A percentile compares a stretch with the other conserved stretches of the same genome.
phyloP scores from a whole-genome alignment of 2,797 vertebrate genomes.

The Enteromius radiatus region DNA sequence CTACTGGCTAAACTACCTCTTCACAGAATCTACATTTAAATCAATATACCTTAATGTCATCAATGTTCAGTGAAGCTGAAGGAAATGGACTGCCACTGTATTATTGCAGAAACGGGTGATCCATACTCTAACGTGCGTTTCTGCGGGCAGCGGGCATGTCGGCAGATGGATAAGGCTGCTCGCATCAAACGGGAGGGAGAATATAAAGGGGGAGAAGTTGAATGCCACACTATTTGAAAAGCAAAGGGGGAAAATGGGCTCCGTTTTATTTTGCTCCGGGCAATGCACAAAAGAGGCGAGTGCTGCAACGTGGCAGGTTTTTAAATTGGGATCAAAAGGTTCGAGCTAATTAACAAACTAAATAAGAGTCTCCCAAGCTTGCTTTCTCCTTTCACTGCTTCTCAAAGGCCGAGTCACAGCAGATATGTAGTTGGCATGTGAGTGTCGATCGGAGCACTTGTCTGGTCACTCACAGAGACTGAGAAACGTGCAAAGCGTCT shows the following conservation, averaged over 20 bases:
- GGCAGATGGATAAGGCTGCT: conserved; percentile 67
- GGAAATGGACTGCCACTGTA: conserved; percentile 68
- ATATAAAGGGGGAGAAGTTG: conserved; percentile 53
- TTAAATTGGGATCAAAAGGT: conserved; percentile 85
- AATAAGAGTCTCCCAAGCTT: conserved; percentile 75
- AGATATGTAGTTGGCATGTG: conserved; percentile 41
- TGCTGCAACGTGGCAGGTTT: conserved; percentile 73
- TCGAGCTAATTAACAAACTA: conserved; percentile 83
- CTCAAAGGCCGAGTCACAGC: conserved; percentile 38
- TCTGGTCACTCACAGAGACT: not conserved
- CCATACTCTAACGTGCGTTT: conserved; percentile 63
- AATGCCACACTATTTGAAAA: conserved; percentile 72
- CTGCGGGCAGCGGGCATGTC: conserved; percentile 61
- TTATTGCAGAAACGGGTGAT: conserved; percentile 57
- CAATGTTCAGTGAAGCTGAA: conserved; percentile 65
- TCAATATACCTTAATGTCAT: conserved; percentile 62
- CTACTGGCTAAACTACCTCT: not conserved
- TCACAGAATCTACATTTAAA: conserved; percentile 1
- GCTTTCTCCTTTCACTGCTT: conserved; percentile 50
- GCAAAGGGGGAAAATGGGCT: conserved; percentile 62
- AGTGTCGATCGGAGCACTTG: conserved; percentile 18
- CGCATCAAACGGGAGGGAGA: conserved; percentile 45
- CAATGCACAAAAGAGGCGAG: conserved; percentile 73
- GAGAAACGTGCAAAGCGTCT: not conserved
- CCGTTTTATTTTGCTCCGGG: conserved; percentile 75